Conservation (phyloP, 2,113 vertebrate species). For the Climacteris rufus region DNA sequence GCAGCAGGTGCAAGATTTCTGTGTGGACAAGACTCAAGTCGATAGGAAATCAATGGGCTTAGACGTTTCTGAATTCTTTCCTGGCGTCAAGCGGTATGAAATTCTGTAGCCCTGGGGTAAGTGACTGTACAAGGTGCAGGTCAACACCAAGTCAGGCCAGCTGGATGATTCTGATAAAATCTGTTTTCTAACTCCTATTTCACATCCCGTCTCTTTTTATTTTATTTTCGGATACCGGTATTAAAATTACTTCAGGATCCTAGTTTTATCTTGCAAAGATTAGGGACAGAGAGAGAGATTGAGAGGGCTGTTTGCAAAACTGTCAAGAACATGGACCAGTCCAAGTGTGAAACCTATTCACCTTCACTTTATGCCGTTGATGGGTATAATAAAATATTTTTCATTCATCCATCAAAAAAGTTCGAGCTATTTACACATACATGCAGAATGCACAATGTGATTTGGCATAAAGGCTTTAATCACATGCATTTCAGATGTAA, state of each 20-base stretch:
- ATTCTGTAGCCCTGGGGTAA: not conserved
- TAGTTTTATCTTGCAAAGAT: not conserved
- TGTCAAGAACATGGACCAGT: not conserved
- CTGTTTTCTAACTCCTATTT: not conserved
- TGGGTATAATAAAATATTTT: slow-evolving; percentile 33
- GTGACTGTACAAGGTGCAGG: not conserved
- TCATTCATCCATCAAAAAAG: not conserved
- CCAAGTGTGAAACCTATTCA: slow-evolving; percentile 46
- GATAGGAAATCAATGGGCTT: slow-evolving; percentile 1
- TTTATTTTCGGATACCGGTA: not conserved
- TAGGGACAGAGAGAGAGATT: not conserved
- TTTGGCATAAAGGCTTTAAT: not conserved
- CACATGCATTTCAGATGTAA: not conserved
- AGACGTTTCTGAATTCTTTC: not conserved
- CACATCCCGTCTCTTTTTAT: not conserved
- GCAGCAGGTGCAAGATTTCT: not conserved
- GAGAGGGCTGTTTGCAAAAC: slow-evolving; percentile 24
- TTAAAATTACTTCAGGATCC: not conserved
- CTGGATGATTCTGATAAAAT: not conserved
- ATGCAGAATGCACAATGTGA: not conserved
- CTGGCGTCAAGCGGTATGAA: not conserved
- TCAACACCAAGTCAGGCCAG: not conserved
- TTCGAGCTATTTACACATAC: not conserved
- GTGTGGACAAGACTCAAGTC: not conserved
- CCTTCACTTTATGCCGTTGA: not conserved